Conservation (phyloP, 2,888 invertebrate genomes). For the Cremastinae sp. region DNA sequence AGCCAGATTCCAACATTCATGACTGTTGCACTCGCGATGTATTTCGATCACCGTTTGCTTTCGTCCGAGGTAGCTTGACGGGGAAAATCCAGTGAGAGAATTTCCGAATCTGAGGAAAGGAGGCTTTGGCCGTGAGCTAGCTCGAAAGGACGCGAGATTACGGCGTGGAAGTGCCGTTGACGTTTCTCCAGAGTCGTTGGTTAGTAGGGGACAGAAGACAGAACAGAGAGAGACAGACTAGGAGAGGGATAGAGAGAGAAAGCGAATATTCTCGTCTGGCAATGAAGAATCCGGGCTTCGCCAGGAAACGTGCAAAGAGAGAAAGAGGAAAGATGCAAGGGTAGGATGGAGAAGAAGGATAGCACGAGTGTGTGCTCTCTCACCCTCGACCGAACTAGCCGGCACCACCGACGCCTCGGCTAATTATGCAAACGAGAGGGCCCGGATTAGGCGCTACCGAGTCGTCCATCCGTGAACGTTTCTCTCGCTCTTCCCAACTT, state of each 20-base stretch:
- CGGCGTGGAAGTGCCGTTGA: constrained; percentile 38
- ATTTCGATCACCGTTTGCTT: neutral
- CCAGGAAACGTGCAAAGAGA: neutral
- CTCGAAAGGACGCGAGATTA: constrained; percentile 51
- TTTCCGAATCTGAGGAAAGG: constrained; percentile 29
- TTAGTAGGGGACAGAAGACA: constrained; percentile 12
- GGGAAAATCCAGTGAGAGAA: neutral
- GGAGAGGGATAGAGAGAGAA: neutral
- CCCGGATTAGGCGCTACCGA: constrained; percentile 68
- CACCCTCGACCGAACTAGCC: constrained; percentile 62
- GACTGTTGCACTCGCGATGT: constrained; percentile 16
- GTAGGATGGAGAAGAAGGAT: constrained; percentile 9
- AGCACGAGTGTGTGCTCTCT: constrained; percentile 55
- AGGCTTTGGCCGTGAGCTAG: constrained; percentile 49
- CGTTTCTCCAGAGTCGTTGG: constrained; percentile 19
- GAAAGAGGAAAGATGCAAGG: neutral
- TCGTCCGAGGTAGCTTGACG: too few species aligned
- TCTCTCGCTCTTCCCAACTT: constrained; percentile 37
- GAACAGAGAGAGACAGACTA: constrained; percentile 12
- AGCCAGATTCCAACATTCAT: constrained; percentile 52
- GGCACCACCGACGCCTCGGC: constrained; percentile 62
- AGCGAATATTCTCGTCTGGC: neutral
- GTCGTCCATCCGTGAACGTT: constrained; percentile 70
- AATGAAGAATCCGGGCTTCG: neutral
- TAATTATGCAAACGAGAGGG: constrained; percentile 68